Evolutionary conservation across 2,797 vertebrate species (phyloP).

Genomic region (Scarus forsteni): DNA sequence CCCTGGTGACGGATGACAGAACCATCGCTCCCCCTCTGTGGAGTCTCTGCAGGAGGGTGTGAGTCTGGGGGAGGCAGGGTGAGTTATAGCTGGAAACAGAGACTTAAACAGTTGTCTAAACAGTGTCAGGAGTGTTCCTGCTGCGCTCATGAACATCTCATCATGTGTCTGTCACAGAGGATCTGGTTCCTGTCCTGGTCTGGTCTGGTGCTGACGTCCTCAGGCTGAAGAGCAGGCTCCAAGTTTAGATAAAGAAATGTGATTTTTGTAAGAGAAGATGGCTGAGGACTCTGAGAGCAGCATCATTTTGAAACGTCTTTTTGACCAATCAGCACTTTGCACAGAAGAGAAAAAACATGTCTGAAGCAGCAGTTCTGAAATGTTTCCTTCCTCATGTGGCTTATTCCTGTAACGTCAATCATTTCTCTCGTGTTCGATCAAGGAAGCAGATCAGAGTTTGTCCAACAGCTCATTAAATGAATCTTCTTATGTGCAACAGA

Average conservation of each 20-base stretch:
- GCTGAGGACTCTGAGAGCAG: too few species aligned
- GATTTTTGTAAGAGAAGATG: too few species aligned
- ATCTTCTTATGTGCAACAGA: too few species aligned
- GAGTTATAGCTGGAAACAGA: constrained; percentile 80
- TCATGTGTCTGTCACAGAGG: constrained; percentile 52
- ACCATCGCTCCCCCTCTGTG: constrained; percentile 13
- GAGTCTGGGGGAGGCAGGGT: constrained; percentile 39
- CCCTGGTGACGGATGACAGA: constrained; percentile 39
- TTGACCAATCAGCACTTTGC: too few species aligned
- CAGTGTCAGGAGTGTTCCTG: constrained; percentile 81
- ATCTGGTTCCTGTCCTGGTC: constrained; percentile 66
- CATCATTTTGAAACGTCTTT: too few species aligned
- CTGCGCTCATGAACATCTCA: constrained; percentile 51
- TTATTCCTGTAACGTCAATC: too few species aligned
- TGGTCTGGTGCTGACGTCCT: constrained; percentile 32
- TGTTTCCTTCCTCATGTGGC: too few species aligned
- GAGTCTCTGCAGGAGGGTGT: constrained; percentile 31
- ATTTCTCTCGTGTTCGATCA: too few species aligned
- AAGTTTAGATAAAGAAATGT: not conserved
- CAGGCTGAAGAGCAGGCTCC: constrained; percentile 15
- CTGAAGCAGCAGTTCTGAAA: too few species aligned
- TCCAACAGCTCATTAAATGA: too few species aligned
- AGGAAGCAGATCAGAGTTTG: too few species aligned
- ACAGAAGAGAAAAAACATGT: too few species aligned
- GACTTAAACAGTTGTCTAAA: constrained; percentile 80